Conservation (phyloP, 2,888 invertebrate genomes). For the Rutpela maculata region DNA sequence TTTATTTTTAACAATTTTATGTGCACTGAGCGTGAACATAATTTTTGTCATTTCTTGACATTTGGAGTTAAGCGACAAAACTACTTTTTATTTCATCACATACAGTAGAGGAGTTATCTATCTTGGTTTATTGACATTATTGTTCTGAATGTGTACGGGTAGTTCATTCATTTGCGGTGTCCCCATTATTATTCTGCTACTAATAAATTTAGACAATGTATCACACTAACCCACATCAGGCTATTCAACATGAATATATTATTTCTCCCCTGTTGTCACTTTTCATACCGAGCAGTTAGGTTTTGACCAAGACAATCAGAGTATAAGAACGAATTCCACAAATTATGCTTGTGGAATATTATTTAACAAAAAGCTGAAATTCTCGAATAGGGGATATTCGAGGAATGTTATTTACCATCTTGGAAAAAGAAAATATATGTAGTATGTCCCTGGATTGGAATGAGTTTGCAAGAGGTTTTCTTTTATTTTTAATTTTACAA, state of each 20-base stretch:
- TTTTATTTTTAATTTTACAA: too few species aligned
- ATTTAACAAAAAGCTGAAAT: background rate
- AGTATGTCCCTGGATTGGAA: too few species aligned
- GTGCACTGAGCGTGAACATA: too few species aligned
- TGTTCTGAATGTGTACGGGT: background rate
- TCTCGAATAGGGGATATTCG: background rate
- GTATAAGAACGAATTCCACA: background rate
- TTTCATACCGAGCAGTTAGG: background rate
- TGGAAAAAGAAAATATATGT: too few species aligned
- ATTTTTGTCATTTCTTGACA: too few species aligned
- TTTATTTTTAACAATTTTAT: too few species aligned
- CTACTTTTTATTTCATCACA: too few species aligned
- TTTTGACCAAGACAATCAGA: background rate
- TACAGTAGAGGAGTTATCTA: background rate
- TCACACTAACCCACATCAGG: background rate
- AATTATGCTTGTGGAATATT: background rate
- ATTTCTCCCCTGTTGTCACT: background rate
- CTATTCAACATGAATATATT: background rate
- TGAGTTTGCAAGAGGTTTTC: too few species aligned
- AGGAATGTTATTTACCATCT: too few species aligned
- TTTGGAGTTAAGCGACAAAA: too few species aligned
- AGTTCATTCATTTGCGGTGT: background rate
- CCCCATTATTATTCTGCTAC: background rate
- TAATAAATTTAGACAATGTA: background rate
- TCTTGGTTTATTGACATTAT: background rate